Conservation (phyloP, 2,113 vertebrate species). For the Melanostigma gelatinosum region DNA sequence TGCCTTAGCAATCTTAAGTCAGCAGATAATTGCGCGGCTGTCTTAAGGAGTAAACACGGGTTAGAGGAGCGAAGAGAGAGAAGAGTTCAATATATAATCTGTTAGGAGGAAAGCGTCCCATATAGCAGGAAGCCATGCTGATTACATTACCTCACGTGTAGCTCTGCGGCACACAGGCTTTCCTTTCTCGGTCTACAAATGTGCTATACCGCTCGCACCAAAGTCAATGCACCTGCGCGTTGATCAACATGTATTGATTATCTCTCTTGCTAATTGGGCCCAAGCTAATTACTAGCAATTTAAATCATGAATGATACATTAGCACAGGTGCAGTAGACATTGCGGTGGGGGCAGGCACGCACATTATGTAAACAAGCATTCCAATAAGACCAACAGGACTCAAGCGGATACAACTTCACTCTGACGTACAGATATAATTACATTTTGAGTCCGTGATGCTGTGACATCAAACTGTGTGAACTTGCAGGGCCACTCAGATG, state of each 20-base stretch:
- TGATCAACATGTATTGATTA: constrained; percentile 82
- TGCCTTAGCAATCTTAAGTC: constrained; percentile 52
- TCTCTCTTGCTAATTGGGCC: constrained; percentile 76
- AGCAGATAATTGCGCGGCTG: constrained; percentile 66
- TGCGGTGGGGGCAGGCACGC: not conserved
- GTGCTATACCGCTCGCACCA: constrained; percentile 26
- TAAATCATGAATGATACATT: constrained; percentile 81
- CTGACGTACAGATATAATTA: constrained; percentile 36
- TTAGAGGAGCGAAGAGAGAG: constrained; percentile 33
- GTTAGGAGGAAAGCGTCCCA: constrained; percentile 47
- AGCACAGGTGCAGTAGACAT: constrained; percentile 55
- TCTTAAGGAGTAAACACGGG: constrained; percentile 40
- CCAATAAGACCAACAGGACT: constrained; percentile 19
- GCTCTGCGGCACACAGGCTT: constrained; percentile 34
- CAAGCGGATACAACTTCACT: constrained; percentile 33
- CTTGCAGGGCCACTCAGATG: not conserved
- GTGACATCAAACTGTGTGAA: constrained; percentile 23
- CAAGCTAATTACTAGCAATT: constrained; percentile 82
- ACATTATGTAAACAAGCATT: constrained; percentile 46
- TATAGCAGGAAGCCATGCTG: constrained; percentile 48
- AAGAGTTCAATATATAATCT: constrained; percentile 70
- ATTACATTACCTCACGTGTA: constrained; percentile 45
- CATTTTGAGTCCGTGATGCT: constrained; percentile 12
- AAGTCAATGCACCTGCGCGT: constrained; percentile 67
- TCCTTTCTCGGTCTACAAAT: constrained; percentile 46